phyloP scores from a whole-genome alignment of 1,140 invertebrate species.

The Bombus pyrosoma region DNA sequence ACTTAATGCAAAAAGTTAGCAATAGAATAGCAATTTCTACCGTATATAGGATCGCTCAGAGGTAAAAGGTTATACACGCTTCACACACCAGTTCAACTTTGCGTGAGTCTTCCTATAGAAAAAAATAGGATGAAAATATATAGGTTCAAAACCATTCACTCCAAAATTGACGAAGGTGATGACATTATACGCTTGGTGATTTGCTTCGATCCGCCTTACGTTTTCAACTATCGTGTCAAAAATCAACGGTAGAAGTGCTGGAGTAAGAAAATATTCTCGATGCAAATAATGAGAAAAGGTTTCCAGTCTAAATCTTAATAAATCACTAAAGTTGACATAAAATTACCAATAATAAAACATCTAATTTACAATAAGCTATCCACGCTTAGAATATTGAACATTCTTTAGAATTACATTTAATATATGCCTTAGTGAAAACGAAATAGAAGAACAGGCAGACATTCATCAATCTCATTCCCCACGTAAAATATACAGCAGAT shows the following conservation, averaged over 20 bases:
- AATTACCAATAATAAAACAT: not conserved
- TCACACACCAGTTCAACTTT: not conserved
- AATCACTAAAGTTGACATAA: too few species aligned
- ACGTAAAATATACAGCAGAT: not conserved
- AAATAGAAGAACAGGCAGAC: not conserved
- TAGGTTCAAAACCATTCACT: not conserved
- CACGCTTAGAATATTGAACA: not conserved
- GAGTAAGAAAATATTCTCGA: too few species aligned
- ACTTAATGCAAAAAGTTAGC: not conserved
- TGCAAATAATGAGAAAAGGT: too few species aligned
- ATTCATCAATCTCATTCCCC: not conserved
- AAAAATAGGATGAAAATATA: not conserved
- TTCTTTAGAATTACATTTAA: too few species aligned
- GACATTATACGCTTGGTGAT: not conserved
- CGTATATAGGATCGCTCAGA: too few species aligned
- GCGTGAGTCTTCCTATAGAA: not conserved
- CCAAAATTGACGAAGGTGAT: slow-evolving; percentile 1
- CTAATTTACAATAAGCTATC: not conserved
- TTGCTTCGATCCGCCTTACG: too few species aligned
- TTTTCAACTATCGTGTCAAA: not conserved
- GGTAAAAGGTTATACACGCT: too few species aligned
- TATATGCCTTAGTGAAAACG: too few species aligned
- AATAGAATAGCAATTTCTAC: too few species aligned
- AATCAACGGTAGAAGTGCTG: too few species aligned
- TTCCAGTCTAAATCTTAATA: too few species aligned